A percentile compares a stretch with the other conserved stretches of the same genome.
phyloP scores from a whole-genome alignment of 1,140 invertebrate species.

The Penaeus indicus region DNA sequence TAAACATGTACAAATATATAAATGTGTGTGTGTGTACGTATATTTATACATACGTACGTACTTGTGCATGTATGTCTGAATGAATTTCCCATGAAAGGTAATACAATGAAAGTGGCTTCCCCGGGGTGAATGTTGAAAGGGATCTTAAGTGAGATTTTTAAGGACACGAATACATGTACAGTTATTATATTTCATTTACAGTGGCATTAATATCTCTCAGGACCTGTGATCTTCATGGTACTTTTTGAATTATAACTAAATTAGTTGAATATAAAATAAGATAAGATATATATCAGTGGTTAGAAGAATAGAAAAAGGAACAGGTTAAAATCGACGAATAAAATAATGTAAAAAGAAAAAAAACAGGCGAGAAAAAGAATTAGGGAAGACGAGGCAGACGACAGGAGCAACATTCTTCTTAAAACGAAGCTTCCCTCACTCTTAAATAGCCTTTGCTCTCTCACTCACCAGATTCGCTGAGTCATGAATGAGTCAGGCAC shows the following conservation, averaged over 20 bases:
- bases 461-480: not conserved
- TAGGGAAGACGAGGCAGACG: not conserved
- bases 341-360: not conserved
- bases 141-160: not conserved
- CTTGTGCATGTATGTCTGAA: not conserved
- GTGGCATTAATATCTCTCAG: too few species aligned
- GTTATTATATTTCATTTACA: too few species aligned
- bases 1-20: not conserved
- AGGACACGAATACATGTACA: too few species aligned
- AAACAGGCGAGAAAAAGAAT: not conserved
- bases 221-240: too few species aligned
- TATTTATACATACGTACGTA: not conserved
- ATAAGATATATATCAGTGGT: too few species aligned
- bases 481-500: not conserved
- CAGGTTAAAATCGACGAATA: too few species aligned
- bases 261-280: too few species aligned
- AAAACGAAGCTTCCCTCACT: not conserved
- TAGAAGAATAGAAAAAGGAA: too few species aligned
- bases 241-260: too few species aligned
- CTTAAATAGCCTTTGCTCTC: not conserved
- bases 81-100: not conserved
- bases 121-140: not conserved
- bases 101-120: not conserved
- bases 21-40: too few species aligned
- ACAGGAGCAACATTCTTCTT: not conserved